Evolutionary conservation across 1,140 invertebrate genomes (phyloP).

Genomic region (Goniozus legneri): DNA sequence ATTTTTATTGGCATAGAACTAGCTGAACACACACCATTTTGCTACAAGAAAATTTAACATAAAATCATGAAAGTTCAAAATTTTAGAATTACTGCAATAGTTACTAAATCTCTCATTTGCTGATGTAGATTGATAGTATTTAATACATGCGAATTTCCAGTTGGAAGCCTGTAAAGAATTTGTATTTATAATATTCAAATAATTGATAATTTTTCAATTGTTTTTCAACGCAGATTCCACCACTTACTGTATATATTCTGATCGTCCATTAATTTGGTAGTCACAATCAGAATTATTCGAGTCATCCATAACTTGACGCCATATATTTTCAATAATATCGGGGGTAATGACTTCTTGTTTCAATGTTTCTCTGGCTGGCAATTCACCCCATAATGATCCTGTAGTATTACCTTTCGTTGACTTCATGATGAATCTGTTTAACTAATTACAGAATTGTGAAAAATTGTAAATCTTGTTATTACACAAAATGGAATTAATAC

Average conservation of each 20-base stretch:
- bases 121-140: slow-evolving; percentile 47
- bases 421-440: slow-evolving; percentile 47
- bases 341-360: slow-evolving; percentile 51
- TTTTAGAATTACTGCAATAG: too few species aligned
- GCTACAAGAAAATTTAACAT: slow-evolving; percentile 11
- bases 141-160: slow-evolving; percentile 45
- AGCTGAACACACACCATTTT: neutral
- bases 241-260: slow-evolving; percentile 45
- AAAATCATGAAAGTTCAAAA: neutral
- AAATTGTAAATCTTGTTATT: too few species aligned
- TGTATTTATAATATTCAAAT: neutral
- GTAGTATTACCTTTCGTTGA: slow-evolving; percentile 32
- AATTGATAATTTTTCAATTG: neutral
- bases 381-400: slow-evolving; percentile 44
- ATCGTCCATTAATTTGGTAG: slow-evolving; percentile 41
- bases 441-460: too few species aligned
- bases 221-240: slow-evolving; percentile 1
- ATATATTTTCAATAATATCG: slow-evolving; percentile 51
- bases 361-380: slow-evolving; percentile 41
- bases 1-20: too few species aligned
- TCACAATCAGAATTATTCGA: slow-evolving; percentile 41
- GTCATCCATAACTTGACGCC: slow-evolving; percentile 50
- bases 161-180: slow-evolving; percentile 33
- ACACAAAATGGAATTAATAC: too few species aligned
- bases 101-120: slow-evolving; percentile 44